phyloP scores from a whole-genome alignment of 2,888 invertebrate genomes.

The Macropis europaea region DNA sequence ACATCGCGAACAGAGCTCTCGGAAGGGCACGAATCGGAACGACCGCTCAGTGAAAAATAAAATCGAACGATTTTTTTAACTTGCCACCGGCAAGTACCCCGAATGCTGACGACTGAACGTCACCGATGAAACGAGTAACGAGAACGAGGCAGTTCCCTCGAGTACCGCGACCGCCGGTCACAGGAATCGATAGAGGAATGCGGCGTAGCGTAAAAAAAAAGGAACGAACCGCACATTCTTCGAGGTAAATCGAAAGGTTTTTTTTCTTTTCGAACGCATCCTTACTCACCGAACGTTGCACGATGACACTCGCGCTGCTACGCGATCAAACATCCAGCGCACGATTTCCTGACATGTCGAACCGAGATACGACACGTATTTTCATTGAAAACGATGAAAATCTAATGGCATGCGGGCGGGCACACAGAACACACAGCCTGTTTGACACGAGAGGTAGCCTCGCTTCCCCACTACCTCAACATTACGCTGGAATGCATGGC shows the following conservation, averaged over 20 bases:
- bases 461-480: constrained; percentile 61
- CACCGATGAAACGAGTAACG: constrained; percentile 1
- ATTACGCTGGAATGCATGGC: constrained; percentile 76
- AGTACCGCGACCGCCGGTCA: constrained; percentile 46
- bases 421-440: constrained; percentile 70
- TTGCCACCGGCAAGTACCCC: no score
- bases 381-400: constrained; percentile 75
- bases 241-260: constrained; percentile 48
- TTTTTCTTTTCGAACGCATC: constrained; percentile 6
- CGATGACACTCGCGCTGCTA: constrained; percentile 53
- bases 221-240: constrained; percentile 67
- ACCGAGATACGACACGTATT: constrained; percentile 59
- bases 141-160: not conserved
- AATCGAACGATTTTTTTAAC: not conserved
- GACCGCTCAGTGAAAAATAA: not conserved
- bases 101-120: no score
- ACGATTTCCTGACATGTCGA: constrained; percentile 45
- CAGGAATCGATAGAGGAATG: constrained; percentile 79
- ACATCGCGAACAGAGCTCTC: not conserved
- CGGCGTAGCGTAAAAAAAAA: constrained; percentile 69
- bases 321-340: constrained; percentile 39
- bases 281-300: constrained; percentile 56
- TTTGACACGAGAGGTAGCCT: constrained; percentile 74
- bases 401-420: constrained; percentile 76
- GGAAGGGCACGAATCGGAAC: not conserved